Conservation (phyloP, 2,888 invertebrate species). For the Stenolophus ochropezus region DNA sequence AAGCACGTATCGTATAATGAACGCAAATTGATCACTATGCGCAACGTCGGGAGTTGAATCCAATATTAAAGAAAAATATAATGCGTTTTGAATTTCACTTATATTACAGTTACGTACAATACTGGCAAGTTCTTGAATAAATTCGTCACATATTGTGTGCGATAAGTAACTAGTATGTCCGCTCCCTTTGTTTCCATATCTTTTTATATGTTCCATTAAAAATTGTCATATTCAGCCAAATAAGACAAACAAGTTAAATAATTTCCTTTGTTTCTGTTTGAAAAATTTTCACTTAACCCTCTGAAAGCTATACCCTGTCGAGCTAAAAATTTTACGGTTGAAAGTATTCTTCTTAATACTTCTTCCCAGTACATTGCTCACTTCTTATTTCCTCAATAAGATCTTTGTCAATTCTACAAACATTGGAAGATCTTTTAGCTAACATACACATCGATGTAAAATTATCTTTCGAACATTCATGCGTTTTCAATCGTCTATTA, state of each 20-base stretch:
- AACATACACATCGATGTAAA: constrained; percentile 2
- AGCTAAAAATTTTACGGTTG: constrained; percentile 14
- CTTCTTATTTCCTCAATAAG: neutral
- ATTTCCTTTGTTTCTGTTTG: neutral
- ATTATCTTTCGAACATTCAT: constrained; percentile 13
- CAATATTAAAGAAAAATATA: constrained; percentile 12
- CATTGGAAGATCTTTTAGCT: neutral
- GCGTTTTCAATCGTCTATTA: neutral
- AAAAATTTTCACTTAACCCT: constrained; percentile 2
- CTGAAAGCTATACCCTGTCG: neutral
- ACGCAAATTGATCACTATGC: constrained; percentile 20
- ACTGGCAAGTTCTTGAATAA: constrained; percentile 8
- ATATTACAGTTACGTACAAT: neutral
- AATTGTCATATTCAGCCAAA: constrained; percentile 3
- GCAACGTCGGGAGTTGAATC: neutral
- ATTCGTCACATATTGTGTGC: constrained; percentile 24
- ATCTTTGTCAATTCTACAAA: neutral
- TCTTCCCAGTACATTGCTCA: constrained; percentile 8
- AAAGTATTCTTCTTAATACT: constrained; percentile 6
- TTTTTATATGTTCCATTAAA: neutral
- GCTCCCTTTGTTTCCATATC: constrained; percentile 1
- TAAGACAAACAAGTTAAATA: constrained; percentile 4
- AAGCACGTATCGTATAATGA: constrained; percentile 6
- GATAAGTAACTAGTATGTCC: neutral
- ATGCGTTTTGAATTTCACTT: constrained; percentile 1